Conservation (phyloP, 2,113 vertebrate genomes). For the Tupaia chinensis region DNA sequence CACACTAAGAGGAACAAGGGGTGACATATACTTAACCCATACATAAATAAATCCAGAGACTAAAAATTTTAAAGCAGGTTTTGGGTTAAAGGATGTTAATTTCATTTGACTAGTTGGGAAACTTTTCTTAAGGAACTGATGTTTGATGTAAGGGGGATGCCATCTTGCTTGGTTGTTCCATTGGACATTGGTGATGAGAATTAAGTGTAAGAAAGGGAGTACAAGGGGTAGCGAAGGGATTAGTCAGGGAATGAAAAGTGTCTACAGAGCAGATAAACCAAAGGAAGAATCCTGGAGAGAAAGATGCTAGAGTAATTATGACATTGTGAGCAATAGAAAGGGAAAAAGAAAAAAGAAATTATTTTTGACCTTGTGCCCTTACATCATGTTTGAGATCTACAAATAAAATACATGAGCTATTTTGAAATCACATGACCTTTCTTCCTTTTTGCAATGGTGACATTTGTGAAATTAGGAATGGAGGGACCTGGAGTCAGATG, state of each 20-base stretch:
- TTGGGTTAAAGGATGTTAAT: neutral
- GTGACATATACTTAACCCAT: neutral
- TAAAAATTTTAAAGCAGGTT: neutral
- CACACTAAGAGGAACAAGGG: neutral
- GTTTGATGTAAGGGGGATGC: neutral
- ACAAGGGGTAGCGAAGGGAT: neutral
- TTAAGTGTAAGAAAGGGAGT: neutral
- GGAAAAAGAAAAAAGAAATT: neutral
- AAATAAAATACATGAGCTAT: neutral
- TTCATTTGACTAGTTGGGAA: neutral
- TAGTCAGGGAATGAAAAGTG: accelerated
- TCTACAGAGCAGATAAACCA: neutral
- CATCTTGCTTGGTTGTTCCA: neutral
- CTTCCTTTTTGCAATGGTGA: neutral
- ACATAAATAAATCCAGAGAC: neutral
- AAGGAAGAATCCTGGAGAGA: neutral
- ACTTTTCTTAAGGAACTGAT: neutral
- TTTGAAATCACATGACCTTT: neutral
- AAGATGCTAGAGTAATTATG: neutral
- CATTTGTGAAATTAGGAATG: neutral
- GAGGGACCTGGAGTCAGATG: neutral
- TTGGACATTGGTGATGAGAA: neutral
- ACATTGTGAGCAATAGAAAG: neutral
- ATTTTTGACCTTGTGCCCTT: neutral
- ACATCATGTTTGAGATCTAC: neutral